Evolutionary conservation across 2,888 invertebrate genomes (phyloP).

Genomic region (Platycnemis pennipes): DNA sequence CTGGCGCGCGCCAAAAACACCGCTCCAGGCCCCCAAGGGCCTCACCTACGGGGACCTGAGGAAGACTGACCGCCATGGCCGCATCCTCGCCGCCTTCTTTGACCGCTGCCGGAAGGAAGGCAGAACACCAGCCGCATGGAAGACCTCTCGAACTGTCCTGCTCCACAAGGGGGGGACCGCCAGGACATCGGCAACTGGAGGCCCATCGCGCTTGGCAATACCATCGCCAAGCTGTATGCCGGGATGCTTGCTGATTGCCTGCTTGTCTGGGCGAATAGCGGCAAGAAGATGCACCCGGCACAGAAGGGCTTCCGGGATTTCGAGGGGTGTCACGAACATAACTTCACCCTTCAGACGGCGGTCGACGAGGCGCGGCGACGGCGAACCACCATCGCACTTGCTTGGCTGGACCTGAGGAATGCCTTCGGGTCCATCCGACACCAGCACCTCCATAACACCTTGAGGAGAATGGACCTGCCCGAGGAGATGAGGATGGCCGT

Average conservation of each 20-base stretch:
- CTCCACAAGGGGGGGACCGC: conserved; percentile 72
- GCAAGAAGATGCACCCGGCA: conserved; percentile 71
- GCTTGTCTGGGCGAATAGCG: conserved; percentile 69
- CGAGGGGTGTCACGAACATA: conserved; percentile 68
- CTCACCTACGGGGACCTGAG: conserved; percentile 72
- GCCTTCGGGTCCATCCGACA: neutral
- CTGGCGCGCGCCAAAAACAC: conserved; percentile 71
- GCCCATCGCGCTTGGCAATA: conserved; percentile 74
- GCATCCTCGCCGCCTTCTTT: conserved; percentile 69
- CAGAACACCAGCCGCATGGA: conserved; percentile 70
- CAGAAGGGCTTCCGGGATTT: no score
- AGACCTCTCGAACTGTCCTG: conserved; percentile 72
- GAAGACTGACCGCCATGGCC: conserved; percentile 70
- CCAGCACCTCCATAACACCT: conserved; percentile 70
- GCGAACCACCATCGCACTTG: neutral
- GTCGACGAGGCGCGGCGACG: neutral
- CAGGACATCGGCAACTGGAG: conserved; percentile 72
- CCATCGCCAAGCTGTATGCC: conserved; percentile 73
- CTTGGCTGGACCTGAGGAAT: neutral
- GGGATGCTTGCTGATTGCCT: conserved; percentile 70
- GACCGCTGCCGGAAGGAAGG: neutral
- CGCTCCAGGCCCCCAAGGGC: conserved; percentile 73
- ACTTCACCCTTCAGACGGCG: no score
- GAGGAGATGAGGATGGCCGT: neutral
- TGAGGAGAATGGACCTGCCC: conserved; percentile 75